phyloP scores from a whole-genome alignment of 2,113 vertebrate genomes.

The Malurus elegans region DNA sequence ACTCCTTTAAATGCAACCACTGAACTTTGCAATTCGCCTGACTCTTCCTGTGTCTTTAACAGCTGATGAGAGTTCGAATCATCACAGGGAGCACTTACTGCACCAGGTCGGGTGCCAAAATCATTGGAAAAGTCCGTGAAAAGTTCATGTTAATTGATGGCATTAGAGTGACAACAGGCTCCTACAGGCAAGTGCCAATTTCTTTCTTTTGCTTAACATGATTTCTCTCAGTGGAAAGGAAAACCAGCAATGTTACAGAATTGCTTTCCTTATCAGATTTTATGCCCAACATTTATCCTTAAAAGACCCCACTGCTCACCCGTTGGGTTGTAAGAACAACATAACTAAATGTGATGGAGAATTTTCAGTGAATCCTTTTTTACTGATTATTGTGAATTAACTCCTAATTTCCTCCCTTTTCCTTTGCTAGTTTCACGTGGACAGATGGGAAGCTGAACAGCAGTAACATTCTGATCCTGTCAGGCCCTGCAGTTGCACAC shows the following conservation, averaged over 20 bases:
- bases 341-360: not conserved
- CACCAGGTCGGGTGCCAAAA: conserved; percentile 87
- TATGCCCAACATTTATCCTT: not conserved
- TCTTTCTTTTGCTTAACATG: not conserved
- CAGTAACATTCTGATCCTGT: conserved; percentile 92
- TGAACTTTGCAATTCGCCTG: not conserved
- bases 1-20: not conserved
- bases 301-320: not conserved
- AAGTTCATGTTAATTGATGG: conserved; percentile 95
- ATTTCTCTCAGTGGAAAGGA: not conserved
- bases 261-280: not conserved
- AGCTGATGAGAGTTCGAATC: conserved; percentile 87
- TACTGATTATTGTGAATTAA: not conserved
- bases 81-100: conserved; percentile 88
- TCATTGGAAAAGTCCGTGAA: conserved; percentile 88
- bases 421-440: conserved; percentile 87
- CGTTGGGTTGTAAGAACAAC: not conserved
- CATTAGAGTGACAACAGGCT: conserved; percentile 89
- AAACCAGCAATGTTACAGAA: not conserved
- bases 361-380: not conserved
- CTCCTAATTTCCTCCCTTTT: not conserved
- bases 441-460: conserved; percentile 93
- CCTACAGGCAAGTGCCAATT: conserved; percentile 84
- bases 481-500: conserved; percentile 87
- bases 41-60: not conserved